A percentile compares a stretch with the other conserved stretches of the same genome.
phyloP scores from a whole-genome alignment of 2,888 invertebrate species.

The Chymomyza amoena region DNA sequence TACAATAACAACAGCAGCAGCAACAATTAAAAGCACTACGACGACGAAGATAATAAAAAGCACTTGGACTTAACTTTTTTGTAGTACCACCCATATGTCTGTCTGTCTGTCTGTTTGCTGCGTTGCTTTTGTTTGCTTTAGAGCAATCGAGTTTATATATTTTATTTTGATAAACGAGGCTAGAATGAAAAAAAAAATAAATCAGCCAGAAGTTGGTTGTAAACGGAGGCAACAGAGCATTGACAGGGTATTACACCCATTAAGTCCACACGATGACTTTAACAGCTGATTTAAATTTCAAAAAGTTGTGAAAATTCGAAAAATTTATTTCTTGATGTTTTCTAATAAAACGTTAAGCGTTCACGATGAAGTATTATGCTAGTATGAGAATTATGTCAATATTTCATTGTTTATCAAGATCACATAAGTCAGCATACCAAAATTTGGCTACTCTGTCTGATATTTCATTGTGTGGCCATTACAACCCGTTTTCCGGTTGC shows the following conservation, averaged over 20 bases:
- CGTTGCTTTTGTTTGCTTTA: background rate
- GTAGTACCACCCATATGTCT: background rate
- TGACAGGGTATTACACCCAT: background rate
- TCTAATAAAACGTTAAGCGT: too few relatives aligned
- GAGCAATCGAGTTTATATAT: background rate
- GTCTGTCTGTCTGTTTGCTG: background rate
- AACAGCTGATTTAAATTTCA: background rate
- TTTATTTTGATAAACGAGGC: background rate
- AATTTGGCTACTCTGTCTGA: too few relatives aligned
- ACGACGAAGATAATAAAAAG: background rate
- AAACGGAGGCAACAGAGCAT: background rate
- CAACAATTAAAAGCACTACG: background rate
- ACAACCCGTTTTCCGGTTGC: too few relatives aligned
- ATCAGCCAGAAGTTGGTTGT: too few relatives aligned
- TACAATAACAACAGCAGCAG: background rate
- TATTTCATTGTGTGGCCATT: too few relatives aligned
- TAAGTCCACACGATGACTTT: background rate
- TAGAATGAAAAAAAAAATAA: background rate
- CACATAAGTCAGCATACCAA: too few relatives aligned
- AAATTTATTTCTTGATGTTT: too few relatives aligned
- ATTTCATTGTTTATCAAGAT: too few relatives aligned
- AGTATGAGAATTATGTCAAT: too few relatives aligned
- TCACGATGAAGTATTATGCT: too few relatives aligned
- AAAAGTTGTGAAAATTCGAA: background rate
- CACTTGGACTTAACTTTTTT: background rate